Evolutionary conservation across 2,797 vertebrate species (phyloP), one percentile per base, ranked within the genome.

Genomic region (Mastacembelus armatus): DNA sequence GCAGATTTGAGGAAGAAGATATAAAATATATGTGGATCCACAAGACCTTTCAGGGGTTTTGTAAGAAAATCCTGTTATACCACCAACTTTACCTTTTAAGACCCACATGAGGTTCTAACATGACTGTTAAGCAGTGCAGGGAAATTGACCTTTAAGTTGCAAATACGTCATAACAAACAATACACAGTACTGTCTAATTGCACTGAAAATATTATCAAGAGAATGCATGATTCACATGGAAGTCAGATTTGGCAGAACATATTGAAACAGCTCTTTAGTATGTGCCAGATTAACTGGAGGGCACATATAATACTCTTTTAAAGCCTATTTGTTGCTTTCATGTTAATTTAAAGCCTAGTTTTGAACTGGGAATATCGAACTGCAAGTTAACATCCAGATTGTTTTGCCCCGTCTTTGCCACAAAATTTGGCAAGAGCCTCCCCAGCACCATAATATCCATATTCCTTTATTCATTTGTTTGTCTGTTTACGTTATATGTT

Each of bases 401-500:
- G 54, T 85, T 88, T 80, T 66, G 69, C 50, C 5, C 52, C 10
- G 21, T 75, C 56, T 72, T 48, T 68, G 72, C 75, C 71, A 49
- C 74, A 63, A 3, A 68, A 85, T 74, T 63, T 81, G 55, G 73
- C 69, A 71, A n/a, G 52, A 19, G 40, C 49, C 64, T 81, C 74
- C 61, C 50, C 51, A 33, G 62, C 35, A 69, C 75, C 61, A 2
- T 66, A n/a, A 72, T 51, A 84, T 71, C 73, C 29, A 24, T 71
- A 26, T 84, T 81, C 77, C 71, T 83, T 90, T 81, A 80, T 91
- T 86, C 84, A 72, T 90, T 90, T 85, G 87, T 92, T 90, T 85
- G 83, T 88, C 86, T 91, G 85, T 91, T 88, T 81, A 80, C 84
- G 80, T 75, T 89, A 61, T 50, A 56, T 58, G 76, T 85, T 90